phyloP scores from a whole-genome alignment of 2,797 vertebrate genomes.

The Stomatorhinus walkeri region DNA sequence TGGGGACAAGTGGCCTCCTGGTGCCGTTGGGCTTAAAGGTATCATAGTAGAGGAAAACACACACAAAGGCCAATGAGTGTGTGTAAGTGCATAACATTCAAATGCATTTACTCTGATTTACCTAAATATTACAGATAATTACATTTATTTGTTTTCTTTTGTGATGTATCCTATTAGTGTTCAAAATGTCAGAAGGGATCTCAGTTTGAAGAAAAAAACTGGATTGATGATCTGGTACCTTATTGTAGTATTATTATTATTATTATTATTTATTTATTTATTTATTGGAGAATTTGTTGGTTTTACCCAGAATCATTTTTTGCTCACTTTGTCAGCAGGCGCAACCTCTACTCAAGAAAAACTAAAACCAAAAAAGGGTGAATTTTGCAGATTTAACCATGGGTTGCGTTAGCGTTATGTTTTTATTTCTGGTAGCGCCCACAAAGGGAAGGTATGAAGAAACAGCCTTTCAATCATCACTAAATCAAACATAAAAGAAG shows the following conservation, averaged over 20 bases:
- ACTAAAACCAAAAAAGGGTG: background rate
- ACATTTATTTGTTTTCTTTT: background rate
- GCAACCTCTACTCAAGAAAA: background rate
- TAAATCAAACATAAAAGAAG: background rate
- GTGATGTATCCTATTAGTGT: background rate
- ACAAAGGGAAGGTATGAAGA: background rate
- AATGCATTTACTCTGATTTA: background rate
- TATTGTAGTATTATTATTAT: background rate
- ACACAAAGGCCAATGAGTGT: background rate
- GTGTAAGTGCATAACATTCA: background rate
- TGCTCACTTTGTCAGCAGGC: background rate
- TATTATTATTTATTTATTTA: background rate
- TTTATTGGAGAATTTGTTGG: background rate
- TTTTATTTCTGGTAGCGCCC: background rate
- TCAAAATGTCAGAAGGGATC: background rate
- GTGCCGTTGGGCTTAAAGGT: slow-evolving; percentile 42
- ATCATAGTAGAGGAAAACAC: slow-evolving; percentile 35
- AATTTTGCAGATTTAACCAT: background rate
- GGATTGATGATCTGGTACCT: background rate
- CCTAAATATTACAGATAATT: background rate
- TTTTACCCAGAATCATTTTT: background rate
- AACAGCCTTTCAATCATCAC: background rate
- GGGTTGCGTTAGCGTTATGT: background rate
- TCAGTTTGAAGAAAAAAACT: background rate
- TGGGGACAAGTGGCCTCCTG: slow-evolving; percentile 43